phyloP scores from a whole-genome alignment of 2,113 vertebrate species.

The Numenius arquata region DNA sequence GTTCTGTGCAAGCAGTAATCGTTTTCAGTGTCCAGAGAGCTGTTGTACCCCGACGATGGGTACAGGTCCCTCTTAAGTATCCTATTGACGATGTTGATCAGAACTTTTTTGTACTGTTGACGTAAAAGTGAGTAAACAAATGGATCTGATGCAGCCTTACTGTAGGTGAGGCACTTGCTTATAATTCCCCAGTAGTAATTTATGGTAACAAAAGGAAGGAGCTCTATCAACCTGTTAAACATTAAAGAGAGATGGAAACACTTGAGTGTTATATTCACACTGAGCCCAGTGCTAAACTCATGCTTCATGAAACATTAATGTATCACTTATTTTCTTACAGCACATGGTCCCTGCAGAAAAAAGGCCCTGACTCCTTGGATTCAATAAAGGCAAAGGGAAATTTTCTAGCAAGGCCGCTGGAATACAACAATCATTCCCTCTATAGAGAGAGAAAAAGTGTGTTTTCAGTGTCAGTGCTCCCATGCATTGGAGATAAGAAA shows the following conservation, averaged over 20 bases:
- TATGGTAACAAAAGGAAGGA: conserved; percentile 75
- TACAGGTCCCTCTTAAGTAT: conserved; percentile 73
- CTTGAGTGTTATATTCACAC: background rate
- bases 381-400: background rate
- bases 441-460: background rate
- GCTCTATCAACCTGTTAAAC: conserved; percentile 78
- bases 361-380: background rate
- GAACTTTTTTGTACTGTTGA: conserved; percentile 79
- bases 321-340: background rate
- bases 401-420: background rate
- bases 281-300: background rate
- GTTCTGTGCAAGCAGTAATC: conserved; percentile 70
- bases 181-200: conserved; percentile 77
- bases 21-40: conserved; percentile 76
- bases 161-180: conserved; percentile 79
- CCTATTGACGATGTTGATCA: conserved; percentile 70
- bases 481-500: background rate
- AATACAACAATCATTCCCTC: background rate
- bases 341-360: background rate
- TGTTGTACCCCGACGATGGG: conserved; percentile 72
- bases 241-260: conserved; percentile 44
- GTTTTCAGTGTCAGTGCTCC: background rate
- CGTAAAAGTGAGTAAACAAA: conserved; percentile 80
- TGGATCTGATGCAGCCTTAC: conserved; percentile 79
- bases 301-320: conserved; percentile 39